Evolutionary conservation across 1,140 invertebrate genomes (phyloP), one percentile per base, ranked within the genome.

Genomic region (Drosophila elegans): DNA sequence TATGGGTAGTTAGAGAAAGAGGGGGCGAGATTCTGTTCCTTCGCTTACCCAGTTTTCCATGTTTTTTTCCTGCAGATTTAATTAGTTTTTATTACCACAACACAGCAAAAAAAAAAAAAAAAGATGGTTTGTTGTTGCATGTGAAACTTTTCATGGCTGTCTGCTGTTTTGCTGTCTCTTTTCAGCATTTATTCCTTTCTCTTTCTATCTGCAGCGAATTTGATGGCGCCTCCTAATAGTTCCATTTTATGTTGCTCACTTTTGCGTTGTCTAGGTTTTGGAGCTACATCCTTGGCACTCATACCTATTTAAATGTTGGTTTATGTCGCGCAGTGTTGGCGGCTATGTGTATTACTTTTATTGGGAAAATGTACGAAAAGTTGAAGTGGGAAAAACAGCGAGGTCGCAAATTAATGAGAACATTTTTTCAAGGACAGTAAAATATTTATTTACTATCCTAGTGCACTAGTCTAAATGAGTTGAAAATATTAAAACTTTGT

Each of bases 71-170:
- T 79, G 56, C 75, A 88, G 83, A 86, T 86, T 86, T 86, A 86
- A 86, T 86, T 86, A 86, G 82, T 82, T 86, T 86, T 86, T 86
- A 86, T 86, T 86, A 72, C 83, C 68, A 73, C 72, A 80, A 75
- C 72, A 71, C 38, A 60, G 46, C 34, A 53, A 42, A 59, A 74
- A 72, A 64, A 39, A 72, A 64, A 39, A 49, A n/a, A 29, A 61
- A 11, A 9, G 53, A 62, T 57, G 38, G 62, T 51, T 83, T 56
- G 59, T 56, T 69, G 59, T 54, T 62, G 74, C 74, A 75, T 78
- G 80, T 78, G 81, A 49, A 71, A 72, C 49, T 72, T 75, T 76
- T 83, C 73, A 69, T 64, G 48, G 54, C 48, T 71, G 66, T 74
- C 39, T 72, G 67, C 41, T 46, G 21, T 44, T 56, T 32, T 46